Evolutionary conservation across 2,797 vertebrate genomes (phyloP), one percentile per base, ranked within the genome.

Genomic region (Sylvia borin): DNA sequence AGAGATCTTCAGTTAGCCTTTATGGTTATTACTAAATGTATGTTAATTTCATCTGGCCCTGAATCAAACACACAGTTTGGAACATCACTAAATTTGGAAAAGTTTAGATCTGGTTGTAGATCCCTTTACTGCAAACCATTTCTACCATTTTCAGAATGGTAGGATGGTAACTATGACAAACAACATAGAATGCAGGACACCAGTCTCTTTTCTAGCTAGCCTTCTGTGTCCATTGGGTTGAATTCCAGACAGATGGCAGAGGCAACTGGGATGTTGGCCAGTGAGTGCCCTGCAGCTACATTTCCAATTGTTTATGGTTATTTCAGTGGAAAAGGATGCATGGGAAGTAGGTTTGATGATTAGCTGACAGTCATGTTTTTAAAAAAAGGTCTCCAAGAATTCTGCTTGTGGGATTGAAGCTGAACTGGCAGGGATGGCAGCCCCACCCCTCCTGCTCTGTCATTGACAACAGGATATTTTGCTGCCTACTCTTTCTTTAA

Each of bases 161-260:
- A 67, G 40, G 61, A 42, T 18, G 67, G 15, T 71, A 92, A 88
- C 43, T 36, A 81, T 15, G n/a, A 81, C 43, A 79, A 94, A 76
- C 10, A 82, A 29, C 26, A 70, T 16, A 78, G 79, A 92, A 87
- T 62, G 94, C 12, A 91, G 27, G 65, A 72, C 77, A 74, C 20
- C 42, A 85, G 45, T 68, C 15, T 48, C 29, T 85, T 86, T 97
- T 95, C 91, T 67, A 85, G 57, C 79, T 51, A 88, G 77, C 65
- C 68, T 97, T 71, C 77, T 82, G 60, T 87, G 97, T 93, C 80
- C 62, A 11, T 50, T 48, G 66, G 71, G 58, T 81, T 95, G n/a
- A 43, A 64, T 95, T 97, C 95, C 88, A 89, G 86, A 93, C 92
- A 97, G 96, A 97, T 88, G 94, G 93, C 57, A 77, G 45, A 95